phyloP scores from a whole-genome alignment of 2,113 vertebrate genomes.

The Platycercus adscitus region DNA sequence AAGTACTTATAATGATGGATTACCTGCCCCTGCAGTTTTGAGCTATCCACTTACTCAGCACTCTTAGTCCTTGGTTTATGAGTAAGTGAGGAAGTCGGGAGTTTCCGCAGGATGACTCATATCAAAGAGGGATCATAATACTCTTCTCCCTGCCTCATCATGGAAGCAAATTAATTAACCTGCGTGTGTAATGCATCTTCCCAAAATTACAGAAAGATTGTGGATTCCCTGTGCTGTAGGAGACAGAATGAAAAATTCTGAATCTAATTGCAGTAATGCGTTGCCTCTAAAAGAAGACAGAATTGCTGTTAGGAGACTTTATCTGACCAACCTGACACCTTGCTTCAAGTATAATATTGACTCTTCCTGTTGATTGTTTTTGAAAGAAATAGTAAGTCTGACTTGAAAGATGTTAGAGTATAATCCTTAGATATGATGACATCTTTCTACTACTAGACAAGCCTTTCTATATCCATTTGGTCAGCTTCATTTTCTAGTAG shows the following conservation, averaged over 20 bases:
- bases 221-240: background rate
- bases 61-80: background rate
- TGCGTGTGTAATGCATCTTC: background rate
- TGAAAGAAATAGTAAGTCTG: background rate
- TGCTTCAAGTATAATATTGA: background rate
- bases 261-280: fast-evolving
- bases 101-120: background rate
- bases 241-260: background rate
- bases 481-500: background rate
- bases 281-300: background rate
- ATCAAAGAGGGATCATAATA: background rate
- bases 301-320: background rate
- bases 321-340: background rate
- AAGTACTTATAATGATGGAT: background rate
- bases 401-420: background rate
- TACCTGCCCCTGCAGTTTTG: background rate
- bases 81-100: constrained; percentile 37
- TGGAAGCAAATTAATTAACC: background rate
- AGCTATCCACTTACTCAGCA: background rate
- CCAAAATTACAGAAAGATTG: background rate
- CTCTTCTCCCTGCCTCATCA: background rate
- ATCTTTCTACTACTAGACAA: background rate
- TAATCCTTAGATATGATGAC: background rate
- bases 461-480: background rate
- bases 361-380: background rate